A percentile compares a stretch with the other conserved stretches of the same genome.
Evolutionary conservation across 1,140 invertebrate species (phyloP).

Genomic region (Heterodera schachtii): DNA sequence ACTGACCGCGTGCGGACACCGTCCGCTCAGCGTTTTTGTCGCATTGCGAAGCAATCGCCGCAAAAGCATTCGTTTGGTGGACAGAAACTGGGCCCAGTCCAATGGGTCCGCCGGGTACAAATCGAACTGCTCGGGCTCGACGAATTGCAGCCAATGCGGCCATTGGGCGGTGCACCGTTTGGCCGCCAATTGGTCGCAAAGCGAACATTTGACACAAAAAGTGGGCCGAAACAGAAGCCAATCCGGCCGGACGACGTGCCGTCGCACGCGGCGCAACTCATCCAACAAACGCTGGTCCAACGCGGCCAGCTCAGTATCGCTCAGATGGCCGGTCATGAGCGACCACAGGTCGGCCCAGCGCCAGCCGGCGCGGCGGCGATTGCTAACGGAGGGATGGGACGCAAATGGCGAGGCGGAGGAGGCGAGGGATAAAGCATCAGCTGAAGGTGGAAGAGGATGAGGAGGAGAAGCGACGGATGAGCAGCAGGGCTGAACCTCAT

Average conservation of each 20-base stretch:
- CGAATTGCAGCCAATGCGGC: slow-evolving; percentile 15
- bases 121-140: slow-evolving; percentile 9
- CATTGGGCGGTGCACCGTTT: not conserved
- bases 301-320: slow-evolving; percentile 13
- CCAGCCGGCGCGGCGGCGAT: not conserved
- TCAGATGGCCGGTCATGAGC: slow-evolving; percentile 14
- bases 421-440: too few species aligned
- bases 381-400: not conserved
- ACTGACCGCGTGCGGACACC: slow-evolving; percentile 13
- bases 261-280: slow-evolving; percentile 11
- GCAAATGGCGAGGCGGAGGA: not conserved
- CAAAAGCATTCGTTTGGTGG: slow-evolving; percentile 13
- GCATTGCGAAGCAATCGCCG: not conserved
- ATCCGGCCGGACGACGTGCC: slow-evolving; percentile 12
- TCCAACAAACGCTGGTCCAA: slow-evolving; percentile 25
- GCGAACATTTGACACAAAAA: slow-evolving; percentile 11
- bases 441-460: too few species aligned
- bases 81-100: slow-evolving; percentile 9
- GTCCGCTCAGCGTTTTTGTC: not conserved
- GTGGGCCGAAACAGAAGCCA: slow-evolving; percentile 26
- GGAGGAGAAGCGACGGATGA: too few species aligned
- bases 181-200: slow-evolving; percentile 8
- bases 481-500: too few species aligned
- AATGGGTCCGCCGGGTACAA: not conserved
- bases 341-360: slow-evolving; percentile 14